Evolutionary conservation across 2,113 vertebrate species (phyloP).

Genomic region (Salminus brasiliensis): DNA sequence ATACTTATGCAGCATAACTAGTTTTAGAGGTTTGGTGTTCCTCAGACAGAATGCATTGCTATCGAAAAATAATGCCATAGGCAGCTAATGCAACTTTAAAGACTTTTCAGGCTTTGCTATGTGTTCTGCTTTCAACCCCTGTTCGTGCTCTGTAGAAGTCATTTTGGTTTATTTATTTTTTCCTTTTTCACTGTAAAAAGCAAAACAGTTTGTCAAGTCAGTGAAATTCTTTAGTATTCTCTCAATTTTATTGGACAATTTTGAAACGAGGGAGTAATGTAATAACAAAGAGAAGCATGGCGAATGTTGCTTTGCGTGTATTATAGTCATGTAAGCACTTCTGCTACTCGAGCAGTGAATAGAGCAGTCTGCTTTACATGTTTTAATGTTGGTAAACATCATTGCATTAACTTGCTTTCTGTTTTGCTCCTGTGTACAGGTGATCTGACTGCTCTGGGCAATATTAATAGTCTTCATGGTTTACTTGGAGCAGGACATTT

Average conservation of each 20-base stretch:
- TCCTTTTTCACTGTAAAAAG: background rate
- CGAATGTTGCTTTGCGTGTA: background rate
- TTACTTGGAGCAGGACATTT: constrained; percentile 75
- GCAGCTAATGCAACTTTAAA: too few relatives aligned
- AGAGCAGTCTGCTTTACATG: too few relatives aligned
- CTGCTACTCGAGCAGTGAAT: background rate
- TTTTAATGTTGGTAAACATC: too few relatives aligned
- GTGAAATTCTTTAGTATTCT: too few relatives aligned
- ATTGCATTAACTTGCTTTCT: background rate
- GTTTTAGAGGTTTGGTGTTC: background rate
- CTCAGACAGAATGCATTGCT: background rate
- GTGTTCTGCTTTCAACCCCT: background rate
- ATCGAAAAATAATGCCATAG: too few relatives aligned
- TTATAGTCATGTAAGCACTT: background rate
- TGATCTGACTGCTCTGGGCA: constrained; percentile 78
- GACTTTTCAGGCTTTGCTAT: too few relatives aligned
- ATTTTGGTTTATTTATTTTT: too few relatives aligned
- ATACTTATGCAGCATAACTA: background rate
- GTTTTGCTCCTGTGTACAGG: constrained; percentile 68
- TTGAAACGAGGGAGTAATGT: background rate
- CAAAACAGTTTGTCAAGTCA: background rate
- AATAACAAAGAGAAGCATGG: background rate
- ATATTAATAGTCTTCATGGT: constrained; percentile 71
- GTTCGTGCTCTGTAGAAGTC: too few relatives aligned
- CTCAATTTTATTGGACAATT: too few relatives aligned